A percentile compares a stretch with the other conserved stretches of the same genome.
phyloP scores from a whole-genome alignment of 2,797 vertebrate genomes.

The Kryptolebias ocellatus region DNA sequence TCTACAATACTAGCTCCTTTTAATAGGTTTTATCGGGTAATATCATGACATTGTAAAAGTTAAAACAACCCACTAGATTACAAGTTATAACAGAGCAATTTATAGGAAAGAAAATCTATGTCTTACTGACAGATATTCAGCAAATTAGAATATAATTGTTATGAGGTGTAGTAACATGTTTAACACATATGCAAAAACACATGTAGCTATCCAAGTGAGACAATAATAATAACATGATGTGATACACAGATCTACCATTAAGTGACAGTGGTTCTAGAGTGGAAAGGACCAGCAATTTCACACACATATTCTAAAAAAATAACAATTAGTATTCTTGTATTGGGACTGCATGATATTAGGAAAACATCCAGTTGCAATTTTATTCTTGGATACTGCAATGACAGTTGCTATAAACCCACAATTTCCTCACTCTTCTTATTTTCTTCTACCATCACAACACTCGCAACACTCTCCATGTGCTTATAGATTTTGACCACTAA shows the following conservation, averaged over 20 bases:
- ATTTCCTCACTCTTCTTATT: too few species aligned
- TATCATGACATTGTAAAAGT: neutral
- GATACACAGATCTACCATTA: neutral
- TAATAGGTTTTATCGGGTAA: neutral
- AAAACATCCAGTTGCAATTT: too few species aligned
- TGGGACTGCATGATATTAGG: too few species aligned
- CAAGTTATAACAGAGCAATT: neutral
- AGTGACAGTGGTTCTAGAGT: neutral
- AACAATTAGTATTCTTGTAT: neutral
- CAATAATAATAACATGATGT: too few species aligned
- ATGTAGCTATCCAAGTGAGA: neutral
- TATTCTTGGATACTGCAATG: too few species aligned
- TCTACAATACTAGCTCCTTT: neutral
- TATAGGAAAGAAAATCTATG: neutral
- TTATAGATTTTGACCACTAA: too few species aligned
- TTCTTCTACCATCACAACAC: too few species aligned
- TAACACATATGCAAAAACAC: too few species aligned
- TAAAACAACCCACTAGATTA: neutral
- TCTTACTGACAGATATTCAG: neutral
- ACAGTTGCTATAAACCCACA: too few species aligned
- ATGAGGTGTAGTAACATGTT: too few species aligned
- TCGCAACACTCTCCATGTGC: too few species aligned
- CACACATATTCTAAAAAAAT: neutral
- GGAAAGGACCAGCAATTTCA: neutral
- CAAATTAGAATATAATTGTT: neutral